Base-by-base conservation (phyloP, 2,888 invertebrate species). In the Belgica antarctica region DNA sequence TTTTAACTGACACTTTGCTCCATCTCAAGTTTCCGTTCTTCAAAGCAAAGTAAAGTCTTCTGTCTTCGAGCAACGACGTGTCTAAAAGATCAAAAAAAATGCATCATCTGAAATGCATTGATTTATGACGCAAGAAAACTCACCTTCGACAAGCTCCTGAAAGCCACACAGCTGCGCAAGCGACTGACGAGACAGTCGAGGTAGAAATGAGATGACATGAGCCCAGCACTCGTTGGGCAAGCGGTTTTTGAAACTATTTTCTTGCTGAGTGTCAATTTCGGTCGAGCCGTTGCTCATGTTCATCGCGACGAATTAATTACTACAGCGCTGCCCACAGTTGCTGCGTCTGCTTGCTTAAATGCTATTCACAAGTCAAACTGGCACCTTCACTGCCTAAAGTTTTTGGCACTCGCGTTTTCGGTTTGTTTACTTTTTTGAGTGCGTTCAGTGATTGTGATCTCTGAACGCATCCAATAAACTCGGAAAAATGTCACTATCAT, bases 141-240 rank as follows among this genome's bases (percentile, higher is more conserved):
- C 41, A 65, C 65, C 47, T 5, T 28, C 68, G 24, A 68, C 28
- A 8, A 68, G 27, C 17, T 17, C 57, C n/a, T 57, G 5, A 68
- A 68, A 68, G 15, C 68, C 68, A 57, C 24, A 12, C 3, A 68
- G 31, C 7, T 47, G 24, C 8, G 68, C 15, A 1, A 68, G 19
- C 1, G 19, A n/a, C 19, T 57, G 57, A 5, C 68, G 27, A 19
- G 68, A 57, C 12, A 57, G 22, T 27, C 68, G 15, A 31, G 68
- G 68, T 17, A 68, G 46, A 57, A 24, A 68, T 0, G 52, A 52
- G 12, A 68, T 34, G 15, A 68, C 27, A 22, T 47, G 47, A 12
- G 28, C 8, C 68, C 68, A 68, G 17, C 24, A 34, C 12, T 68
- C 68, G n/a, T 15, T 31, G 12, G 68, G 68, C 5, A 68, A 24